A percentile compares a stretch with the other conserved stretches of the same genome.
Evolutionary conservation across 2,888 invertebrate species (phyloP).

Genomic region (Drosophila neotestacea): DNA sequence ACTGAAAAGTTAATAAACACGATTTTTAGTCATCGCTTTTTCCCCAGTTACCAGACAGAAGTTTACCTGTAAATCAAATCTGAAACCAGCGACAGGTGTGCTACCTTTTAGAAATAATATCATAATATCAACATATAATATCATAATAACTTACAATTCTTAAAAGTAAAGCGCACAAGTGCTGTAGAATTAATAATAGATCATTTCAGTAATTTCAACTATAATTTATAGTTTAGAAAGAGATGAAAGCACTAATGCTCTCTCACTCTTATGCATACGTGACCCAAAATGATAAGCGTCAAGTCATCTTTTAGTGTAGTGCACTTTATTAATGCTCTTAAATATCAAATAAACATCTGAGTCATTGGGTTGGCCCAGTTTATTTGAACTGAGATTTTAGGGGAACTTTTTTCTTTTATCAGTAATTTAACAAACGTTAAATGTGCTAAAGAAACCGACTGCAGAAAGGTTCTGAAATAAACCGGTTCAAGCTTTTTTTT

Average conservation of each 20-base stretch:
- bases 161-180: background rate
- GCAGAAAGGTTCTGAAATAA: background rate
- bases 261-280: constrained; percentile 15
- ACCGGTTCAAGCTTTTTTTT: too few relatives aligned
- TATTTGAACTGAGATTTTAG: background rate
- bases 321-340: constrained; percentile 14
- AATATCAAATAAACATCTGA: constrained; percentile 9
- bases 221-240: constrained; percentile 12
- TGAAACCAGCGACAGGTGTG: constrained; percentile 7
- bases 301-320: constrained; percentile 11
- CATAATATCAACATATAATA: background rate
- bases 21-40: background rate
- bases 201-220: constrained; percentile 2
- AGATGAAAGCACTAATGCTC: constrained; percentile 5
- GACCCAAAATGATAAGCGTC: constrained; percentile 30
- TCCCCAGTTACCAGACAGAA: background rate
- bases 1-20: background rate
- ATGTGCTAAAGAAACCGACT: background rate
- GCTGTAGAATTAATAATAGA: background rate
- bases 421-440: background rate
- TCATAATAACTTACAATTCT: background rate
- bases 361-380: constrained; percentile 13
- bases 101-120: background rate
- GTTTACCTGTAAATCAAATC: constrained; percentile 1
- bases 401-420: constrained; percentile 1